A percentile compares a stretch with the other conserved stretches of the same genome.
These are phyloP conservation scores for Trichonephila inaurata DNA, from an alignment of 1,140 invertebrate genomes.

Conservation along the genomic window DNA sequence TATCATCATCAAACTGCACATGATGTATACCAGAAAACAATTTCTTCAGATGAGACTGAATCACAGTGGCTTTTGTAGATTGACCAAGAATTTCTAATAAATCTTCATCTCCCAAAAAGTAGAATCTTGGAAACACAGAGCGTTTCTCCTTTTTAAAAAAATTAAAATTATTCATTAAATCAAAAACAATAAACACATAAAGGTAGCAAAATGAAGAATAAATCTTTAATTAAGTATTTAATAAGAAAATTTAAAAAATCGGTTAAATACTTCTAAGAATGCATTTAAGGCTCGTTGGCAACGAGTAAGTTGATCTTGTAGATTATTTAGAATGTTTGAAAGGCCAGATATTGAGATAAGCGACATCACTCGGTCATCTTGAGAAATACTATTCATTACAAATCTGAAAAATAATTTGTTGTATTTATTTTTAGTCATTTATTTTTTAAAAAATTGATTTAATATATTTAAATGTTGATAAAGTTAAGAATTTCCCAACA, in stretches of 20 bases:
- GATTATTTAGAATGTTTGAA: conserved; percentile 87
- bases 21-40: conserved; percentile 91
- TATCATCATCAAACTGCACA: conserved; percentile 86
- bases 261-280: conserved; percentile 90
- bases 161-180: not conserved
- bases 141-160: conserved; percentile 90
- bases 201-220: not conserved
- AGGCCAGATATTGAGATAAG: conserved; percentile 89
- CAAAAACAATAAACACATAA: not conserved
- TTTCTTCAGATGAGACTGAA: conserved; percentile 96
- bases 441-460: too few species aligned
- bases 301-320: conserved; percentile 92
- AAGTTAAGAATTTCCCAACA: too few species aligned
- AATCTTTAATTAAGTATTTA: not conserved
- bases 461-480: too few species aligned
- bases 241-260: not conserved
- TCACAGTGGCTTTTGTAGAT: conserved; percentile 89
- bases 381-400: conserved; percentile 78
- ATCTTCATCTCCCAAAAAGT: conserved; percentile 98
- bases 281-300: conserved; percentile 97
- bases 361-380: conserved; percentile 90
- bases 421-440: too few species aligned
- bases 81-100: conserved; percentile 95
- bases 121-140: conserved; percentile 94
- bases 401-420: conserved; percentile 46